Percentiles rank a stretch among this genome's conserved stretches.
Evolutionary conservation across 2,888 invertebrate species (phyloP).

Genomic region (Theodoxus fluviatilis): DNA sequence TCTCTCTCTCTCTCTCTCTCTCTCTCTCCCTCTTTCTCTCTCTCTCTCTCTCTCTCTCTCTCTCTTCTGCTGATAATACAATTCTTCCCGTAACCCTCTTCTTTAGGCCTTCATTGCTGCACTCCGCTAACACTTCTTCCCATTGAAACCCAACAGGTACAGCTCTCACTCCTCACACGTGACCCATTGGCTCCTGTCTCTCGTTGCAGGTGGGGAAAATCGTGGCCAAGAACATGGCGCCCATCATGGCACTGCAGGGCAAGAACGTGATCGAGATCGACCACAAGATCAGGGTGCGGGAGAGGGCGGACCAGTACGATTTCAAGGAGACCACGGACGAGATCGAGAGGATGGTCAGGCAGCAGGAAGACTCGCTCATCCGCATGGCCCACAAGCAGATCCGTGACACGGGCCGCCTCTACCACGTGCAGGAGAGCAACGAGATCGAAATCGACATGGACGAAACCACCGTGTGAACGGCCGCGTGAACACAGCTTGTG

Average conservation of each 20-base stretch:
- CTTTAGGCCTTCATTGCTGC: too few relatives aligned
- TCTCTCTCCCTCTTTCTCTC: not conserved
- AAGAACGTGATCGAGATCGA: slow-evolving; percentile 59
- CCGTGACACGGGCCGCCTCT: slow-evolving; percentile 51
- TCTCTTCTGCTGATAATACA: not conserved
- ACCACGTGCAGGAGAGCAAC: slow-evolving; percentile 52
- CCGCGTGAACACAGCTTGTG: too few relatives aligned
- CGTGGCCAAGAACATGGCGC: slow-evolving; percentile 50
- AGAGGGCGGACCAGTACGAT: slow-evolving; percentile 49
- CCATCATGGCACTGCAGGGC: slow-evolving; percentile 51
- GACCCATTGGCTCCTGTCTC: slow-evolving; percentile 14
- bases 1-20: not conserved
- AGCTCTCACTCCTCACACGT: not conserved
- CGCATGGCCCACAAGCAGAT: slow-evolving; percentile 50
- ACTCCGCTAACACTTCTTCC: too few relatives aligned
- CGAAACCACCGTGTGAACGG: slow-evolving; percentile 44
- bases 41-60: not conserved
- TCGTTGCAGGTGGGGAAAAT: slow-evolving; percentile 49
- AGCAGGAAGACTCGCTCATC: slow-evolving; percentile 50
- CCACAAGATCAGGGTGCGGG: slow-evolving; percentile 48
- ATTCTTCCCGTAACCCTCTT: not conserved
- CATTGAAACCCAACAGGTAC: too few relatives aligned
- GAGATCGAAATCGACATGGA: slow-evolving; percentile 46
- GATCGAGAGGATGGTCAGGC: slow-evolving; percentile 50
- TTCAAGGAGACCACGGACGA: slow-evolving; percentile 44